Evolutionary conservation across 2,113 vertebrate genomes (phyloP), one percentile per base, ranked within the genome.

Genomic region (Mesoclemmys tuberculata): DNA sequence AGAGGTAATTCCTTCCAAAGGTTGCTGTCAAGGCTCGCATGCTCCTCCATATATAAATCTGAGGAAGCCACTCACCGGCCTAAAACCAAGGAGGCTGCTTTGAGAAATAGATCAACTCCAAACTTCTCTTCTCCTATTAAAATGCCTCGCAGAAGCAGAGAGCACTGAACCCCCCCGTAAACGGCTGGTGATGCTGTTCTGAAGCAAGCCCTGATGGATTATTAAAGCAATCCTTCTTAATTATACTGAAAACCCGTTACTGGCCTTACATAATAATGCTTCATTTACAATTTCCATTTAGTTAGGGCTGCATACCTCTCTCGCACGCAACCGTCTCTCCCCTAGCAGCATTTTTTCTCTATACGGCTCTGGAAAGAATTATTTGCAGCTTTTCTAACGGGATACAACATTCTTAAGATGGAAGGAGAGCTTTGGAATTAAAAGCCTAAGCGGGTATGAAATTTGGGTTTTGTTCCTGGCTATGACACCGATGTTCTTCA

Each of bases 141-240:
- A 97, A 95, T 48, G 90, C 84, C n/a, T 96, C 84, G 82, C 58
- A 85, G 92, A 96, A 58, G 31, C 89, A 94, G 54, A 77, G 88
- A 89, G 79, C 82, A 68, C 61, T 87, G 79, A 95, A 98, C 41
- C 44, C 80, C 88, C 85, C 87, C 22, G 8, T 58, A 93, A 96
- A 92, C 27, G 84, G 91, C 95, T 91, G 95, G 84, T 77, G 95
- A 95, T 61, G 87, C 38, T 94, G 80, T 88, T 96, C 29, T 35
- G 96, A 97, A 96, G 95, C 83, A 90, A 97, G 56, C 93, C 94
- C 92, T 93, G 56, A 93, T 96, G 90, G 93, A 91, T 95, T 97
- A 97, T 98, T 98, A 97, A 97, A 95, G 81, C 85, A 93, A 97
- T 97, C 95, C 88, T 87, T 97, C 96, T 97, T 97, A 97, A 97